These are phyloP conservation scores for Hipposideros armiger DNA, from an alignment of 2,113 vertebrate species.

Conservation along the genomic window DNA sequence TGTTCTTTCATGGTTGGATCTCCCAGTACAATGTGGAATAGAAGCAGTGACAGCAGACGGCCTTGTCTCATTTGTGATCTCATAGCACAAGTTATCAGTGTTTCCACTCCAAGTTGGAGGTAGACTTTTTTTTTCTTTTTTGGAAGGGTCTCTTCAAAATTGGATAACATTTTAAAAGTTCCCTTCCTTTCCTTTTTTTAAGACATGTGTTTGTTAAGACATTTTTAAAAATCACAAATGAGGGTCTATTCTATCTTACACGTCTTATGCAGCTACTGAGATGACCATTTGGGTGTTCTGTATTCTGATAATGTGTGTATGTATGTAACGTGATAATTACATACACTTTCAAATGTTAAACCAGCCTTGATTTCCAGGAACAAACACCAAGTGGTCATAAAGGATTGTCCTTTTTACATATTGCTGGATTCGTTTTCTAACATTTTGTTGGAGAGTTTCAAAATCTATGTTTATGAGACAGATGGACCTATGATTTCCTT, in stretches of 20 bases:
- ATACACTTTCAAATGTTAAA: background rate
- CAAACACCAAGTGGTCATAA: background rate
- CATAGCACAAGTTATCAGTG: background rate
- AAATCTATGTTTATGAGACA: background rate
- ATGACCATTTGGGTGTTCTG: background rate
- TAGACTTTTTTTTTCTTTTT: background rate
- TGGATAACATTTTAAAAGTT: background rate
- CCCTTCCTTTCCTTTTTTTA: background rate
- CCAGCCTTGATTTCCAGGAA: background rate
- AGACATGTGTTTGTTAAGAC: background rate
- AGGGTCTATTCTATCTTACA: background rate
- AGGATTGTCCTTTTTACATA: background rate
- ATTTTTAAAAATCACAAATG: background rate
- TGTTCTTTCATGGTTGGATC: fast-evolving
- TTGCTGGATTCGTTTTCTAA: background rate
- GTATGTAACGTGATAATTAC: background rate
- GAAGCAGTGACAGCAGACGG: background rate
- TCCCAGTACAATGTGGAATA: background rate
- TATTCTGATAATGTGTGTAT: background rate
- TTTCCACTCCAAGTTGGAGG: background rate
- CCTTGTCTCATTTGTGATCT: background rate
- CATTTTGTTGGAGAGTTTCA: background rate
- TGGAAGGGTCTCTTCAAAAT: background rate
- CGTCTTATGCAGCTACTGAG: background rate
- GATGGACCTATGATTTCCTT: background rate